Evolutionary conservation across 2,113 vertebrate genomes (phyloP), one percentile per base, ranked within the genome.

Genomic region (Gopherus evgoodei): DNA sequence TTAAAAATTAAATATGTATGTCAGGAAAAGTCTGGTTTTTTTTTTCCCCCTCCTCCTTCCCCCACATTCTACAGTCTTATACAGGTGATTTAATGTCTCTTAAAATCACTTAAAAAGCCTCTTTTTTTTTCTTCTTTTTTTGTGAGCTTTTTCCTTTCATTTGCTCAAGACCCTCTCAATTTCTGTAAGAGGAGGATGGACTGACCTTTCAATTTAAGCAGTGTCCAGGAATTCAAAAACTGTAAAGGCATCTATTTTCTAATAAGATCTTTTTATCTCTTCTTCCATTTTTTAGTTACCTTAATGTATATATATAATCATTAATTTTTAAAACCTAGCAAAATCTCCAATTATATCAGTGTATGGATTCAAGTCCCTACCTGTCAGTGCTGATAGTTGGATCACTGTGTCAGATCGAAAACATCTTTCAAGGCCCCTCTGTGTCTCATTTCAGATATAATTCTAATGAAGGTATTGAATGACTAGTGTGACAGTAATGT

Each of bases 401-500:
- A 93, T 97, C 93, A 85, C 88, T 81, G 27, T 4, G 11, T 87
- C 93, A 90, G 82, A 86, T 59, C 29, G 92, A 47, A 88, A 92
- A 83, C 79, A 89, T 81, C 59, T 93, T 44, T 96, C 52, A 59
- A 29, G 84, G 81, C 86, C 92, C 42, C 97, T 59, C 38, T 85
- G 96, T 59, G 84, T 95, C 93, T 93, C 54, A 24, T 94, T 96
- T 97, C 87, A 97, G 76, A 84, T 96, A 72, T 21, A 94, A 93
- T 89, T 92, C 87, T 96, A 95, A 96, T 75, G 89, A 89, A 87
- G 91, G 56, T 91, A 94, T 89, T 94, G 91, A 97, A 96, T 97
- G 91, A 97, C 86, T 96, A 90, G 75, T 96, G 94, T 95, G 94
- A 96, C 94, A 96, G 84, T 95, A 91, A 95, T 95, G 92, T 95